Evolutionary conservation across 2,888 invertebrate species (phyloP), one percentile per base, ranked within the genome.

Genomic region (Pollenia griseotomentosa): DNA sequence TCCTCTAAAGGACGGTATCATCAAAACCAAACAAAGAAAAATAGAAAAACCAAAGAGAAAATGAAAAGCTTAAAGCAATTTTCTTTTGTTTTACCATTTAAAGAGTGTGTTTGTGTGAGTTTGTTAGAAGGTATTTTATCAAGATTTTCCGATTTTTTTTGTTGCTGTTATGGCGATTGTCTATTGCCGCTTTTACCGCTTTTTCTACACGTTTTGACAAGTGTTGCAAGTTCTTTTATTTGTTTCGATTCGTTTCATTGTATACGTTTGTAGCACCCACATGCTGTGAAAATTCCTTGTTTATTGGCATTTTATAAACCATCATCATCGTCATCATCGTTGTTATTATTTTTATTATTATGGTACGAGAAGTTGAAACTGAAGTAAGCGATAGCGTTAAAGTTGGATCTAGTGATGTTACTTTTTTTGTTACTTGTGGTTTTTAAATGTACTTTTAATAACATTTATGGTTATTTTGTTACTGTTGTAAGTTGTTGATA

Each of bases 271-370:
- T 55, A 74, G 79, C 87, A 84, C 84, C 87, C 87, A 87, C 84
- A 84, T 84, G 87, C 84, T 82, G 84, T 84, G 84, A 82, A 81
- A 84, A 87, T 82, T 87, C 53, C 84, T 80, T 80, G 61, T 65
- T 81, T 77, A 82, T 78, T 78, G 82, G 74, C 79, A 80, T 84
- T 84, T 84, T 84, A 79, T 68, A 84, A 84, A 74, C 73, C 79
- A 79, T 84, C 71, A 73, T 73, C 68, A 79, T 84, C 71, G 66
- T 73, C 68, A 61, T 51, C 44, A 70, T 79, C 23, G 40, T 70
- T 2, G 4, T 61, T 42, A 61, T 71, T 63, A 73, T 65, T 48
- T 16, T 68, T 66, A 68, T 78, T 79, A 19, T 79, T 11, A 33
- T 74, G 23, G 79, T 70, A 33, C 19, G 46, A 48, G 42, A 10